These are phyloP conservation scores for Malurus elegans DNA, from an alignment of 2,113 vertebrate genomes.

Conservation along the genomic window DNA sequence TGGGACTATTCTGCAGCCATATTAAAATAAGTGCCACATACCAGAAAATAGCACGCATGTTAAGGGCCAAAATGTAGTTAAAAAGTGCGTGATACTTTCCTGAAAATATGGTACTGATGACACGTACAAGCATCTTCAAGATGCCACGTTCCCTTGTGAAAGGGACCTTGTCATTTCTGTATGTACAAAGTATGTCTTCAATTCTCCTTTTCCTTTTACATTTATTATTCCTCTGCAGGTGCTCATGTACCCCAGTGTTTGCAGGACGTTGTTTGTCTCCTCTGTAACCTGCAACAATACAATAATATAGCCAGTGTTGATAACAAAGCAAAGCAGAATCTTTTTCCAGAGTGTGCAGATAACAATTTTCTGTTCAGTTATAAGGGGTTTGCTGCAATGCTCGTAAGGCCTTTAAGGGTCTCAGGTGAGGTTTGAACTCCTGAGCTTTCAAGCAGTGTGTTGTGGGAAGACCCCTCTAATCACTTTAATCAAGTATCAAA, in stretches of 20 bases:
- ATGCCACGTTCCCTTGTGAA: conserved; percentile 85
- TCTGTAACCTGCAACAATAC: conserved; percentile 82
- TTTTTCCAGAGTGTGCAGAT: not conserved
- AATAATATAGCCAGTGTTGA: not conserved
- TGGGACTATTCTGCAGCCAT: conserved; percentile 65
- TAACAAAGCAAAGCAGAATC: not conserved
- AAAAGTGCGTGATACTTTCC: conserved; percentile 66
- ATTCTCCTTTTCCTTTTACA: conserved; percentile 96
- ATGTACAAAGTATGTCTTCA: conserved; percentile 95
- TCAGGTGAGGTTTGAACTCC: not conserved
- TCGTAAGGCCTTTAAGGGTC: not conserved
- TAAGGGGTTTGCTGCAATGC: not conserved
- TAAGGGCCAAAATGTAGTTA: conserved; percentile 57
- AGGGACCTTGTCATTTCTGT: conserved; percentile 94
- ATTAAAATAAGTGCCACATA: conserved; percentile 68
- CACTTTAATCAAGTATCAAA: not conserved
- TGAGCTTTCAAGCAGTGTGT: not conserved
- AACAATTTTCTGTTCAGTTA: not conserved
- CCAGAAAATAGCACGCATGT: conserved; percentile 66
- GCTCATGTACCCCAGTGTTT: conserved; percentile 90
- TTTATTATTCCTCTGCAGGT: conserved; percentile 95
- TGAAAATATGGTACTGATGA: conserved; percentile 41
- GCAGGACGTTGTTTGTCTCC: conserved; percentile 87
- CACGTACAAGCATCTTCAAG: conserved; percentile 55
- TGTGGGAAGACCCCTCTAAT: not conserved